Evolutionary conservation across 2,888 invertebrate genomes (phyloP).

Genomic region (Timema cristinae): DNA sequence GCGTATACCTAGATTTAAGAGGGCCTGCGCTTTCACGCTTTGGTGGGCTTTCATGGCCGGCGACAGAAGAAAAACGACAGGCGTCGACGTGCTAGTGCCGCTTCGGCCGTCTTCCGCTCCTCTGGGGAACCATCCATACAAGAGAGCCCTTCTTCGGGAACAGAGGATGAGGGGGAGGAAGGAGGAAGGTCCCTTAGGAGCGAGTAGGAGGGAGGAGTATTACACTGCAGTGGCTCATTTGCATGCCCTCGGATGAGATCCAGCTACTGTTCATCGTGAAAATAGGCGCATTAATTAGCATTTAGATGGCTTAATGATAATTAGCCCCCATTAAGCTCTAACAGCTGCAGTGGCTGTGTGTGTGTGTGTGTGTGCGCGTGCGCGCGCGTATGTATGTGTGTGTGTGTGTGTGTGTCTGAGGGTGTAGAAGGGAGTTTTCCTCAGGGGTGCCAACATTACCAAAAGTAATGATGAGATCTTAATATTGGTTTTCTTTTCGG

Average conservation of each 20-base stretch:
- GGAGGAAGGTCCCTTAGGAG: background rate
- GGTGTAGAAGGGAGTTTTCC: no score
- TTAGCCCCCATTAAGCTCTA: constrained; percentile 41
- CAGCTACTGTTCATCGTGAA: constrained; percentile 41
- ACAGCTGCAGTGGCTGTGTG: constrained; percentile 28
- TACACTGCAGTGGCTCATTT: constrained; percentile 44
- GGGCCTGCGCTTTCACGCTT: no score
- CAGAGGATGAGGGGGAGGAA: background rate
- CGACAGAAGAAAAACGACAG: constrained; percentile 30
- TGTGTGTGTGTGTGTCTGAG: no score
- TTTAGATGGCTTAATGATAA: constrained; percentile 54
- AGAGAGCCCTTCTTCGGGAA: background rate
- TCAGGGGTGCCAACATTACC: no score
- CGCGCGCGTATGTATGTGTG: no score
- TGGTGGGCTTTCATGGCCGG: constrained; percentile 21
- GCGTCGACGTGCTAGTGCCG: constrained; percentile 30
- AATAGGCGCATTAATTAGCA: constrained; percentile 50
- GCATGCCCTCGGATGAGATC: constrained; percentile 46
- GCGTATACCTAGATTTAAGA: no score
- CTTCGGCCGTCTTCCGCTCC: constrained; percentile 28
- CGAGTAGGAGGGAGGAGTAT: background rate
- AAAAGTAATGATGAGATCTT: no score
- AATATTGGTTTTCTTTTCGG: no score
- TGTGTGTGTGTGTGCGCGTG: no score
- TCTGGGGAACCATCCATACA: constrained; percentile 9